phyloP scores from a whole-genome alignment of 2,797 vertebrate species.

The Geotria australis region DNA sequence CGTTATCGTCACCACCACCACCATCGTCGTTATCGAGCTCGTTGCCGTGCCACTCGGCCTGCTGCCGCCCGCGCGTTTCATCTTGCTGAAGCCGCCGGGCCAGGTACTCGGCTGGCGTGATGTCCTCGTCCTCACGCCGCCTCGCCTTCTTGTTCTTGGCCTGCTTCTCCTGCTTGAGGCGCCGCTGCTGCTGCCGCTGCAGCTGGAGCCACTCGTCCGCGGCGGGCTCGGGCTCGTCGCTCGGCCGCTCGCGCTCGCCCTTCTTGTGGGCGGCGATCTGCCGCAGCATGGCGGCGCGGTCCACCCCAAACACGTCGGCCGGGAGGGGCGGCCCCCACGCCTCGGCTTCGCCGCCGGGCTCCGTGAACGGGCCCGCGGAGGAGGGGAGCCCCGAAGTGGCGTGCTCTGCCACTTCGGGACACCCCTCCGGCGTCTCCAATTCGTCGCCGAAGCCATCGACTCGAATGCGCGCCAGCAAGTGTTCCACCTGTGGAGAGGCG shows the following conservation, averaged over 20 bases:
- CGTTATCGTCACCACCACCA: too few species aligned
- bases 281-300: not conserved
- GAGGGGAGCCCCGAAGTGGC: too few species aligned
- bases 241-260: not conserved
- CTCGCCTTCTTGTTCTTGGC: not conserved
- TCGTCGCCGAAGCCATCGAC: too few species aligned
- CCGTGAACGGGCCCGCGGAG: too few species aligned
- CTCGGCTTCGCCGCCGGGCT: too few species aligned
- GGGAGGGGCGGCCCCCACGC: too few species aligned
- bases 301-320: not conserved
- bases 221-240: not conserved
- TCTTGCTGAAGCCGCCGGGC: conserved; percentile 73
- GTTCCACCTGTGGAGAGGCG: too few species aligned
- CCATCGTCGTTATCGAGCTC: too few species aligned
- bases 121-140: not conserved
- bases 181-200: not conserved
- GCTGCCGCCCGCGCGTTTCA: conserved; percentile 64
- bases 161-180: not conserved
- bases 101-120: conserved; percentile 55
- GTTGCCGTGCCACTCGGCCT: too few species aligned
- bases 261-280: not conserved
- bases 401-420: too few species aligned
- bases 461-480: too few species aligned
- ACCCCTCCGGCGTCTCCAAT: too few species aligned
- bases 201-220: not conserved